Evolutionary conservation across 2,797 vertebrate genomes (phyloP), one percentile per base, ranked within the genome.

Genomic region (Carapus acus): DNA sequence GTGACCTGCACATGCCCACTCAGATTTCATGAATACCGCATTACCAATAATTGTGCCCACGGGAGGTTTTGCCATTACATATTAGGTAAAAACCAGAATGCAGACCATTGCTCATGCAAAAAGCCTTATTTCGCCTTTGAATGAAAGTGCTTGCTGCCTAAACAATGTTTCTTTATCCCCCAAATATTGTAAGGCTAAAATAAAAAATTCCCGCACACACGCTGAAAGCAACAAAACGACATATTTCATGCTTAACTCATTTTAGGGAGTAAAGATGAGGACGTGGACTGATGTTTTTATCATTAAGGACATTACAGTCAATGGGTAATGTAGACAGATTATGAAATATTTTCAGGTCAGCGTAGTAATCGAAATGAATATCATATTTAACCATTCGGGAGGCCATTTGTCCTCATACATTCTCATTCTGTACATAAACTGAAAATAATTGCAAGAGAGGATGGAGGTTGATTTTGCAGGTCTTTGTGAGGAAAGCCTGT

Each of bases 351-450:
- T 63, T 70, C 69, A 67, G 71, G 79, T 70, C 68, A 71, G 65
- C 54, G 78, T 67, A 71, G 67, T 85, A 86, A 87, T 87, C 79
- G 80, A 79, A 87, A 85, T 78, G 53, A 79, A 86, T 84, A 77
- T 85, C 71, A 79, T 77, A 77, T 86, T 84, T 84, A 82, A 85
- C 79, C 67, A 87, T 80, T 64, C 72, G 68, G 63, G 83, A 69
- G 78, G 61, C 73, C 77, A 85, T 87, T 85, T 79, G 73, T 87
- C 81, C 83, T 83, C 73, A 83, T 83, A 83, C 64, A 58, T 73
- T 83, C 77, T 83, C 78, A 82, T 78, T 86, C 71, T 78, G 77
- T 78, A 83, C 65, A 85, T 82, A 80, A 80, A 74, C 67, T 58
- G 43, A 79, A 71, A 82, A 69, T 74, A 74, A 81, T 77, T 60